Conservation (phyloP, 1,140 invertebrate genomes). For the Metopolophium dirhodum region DNA sequence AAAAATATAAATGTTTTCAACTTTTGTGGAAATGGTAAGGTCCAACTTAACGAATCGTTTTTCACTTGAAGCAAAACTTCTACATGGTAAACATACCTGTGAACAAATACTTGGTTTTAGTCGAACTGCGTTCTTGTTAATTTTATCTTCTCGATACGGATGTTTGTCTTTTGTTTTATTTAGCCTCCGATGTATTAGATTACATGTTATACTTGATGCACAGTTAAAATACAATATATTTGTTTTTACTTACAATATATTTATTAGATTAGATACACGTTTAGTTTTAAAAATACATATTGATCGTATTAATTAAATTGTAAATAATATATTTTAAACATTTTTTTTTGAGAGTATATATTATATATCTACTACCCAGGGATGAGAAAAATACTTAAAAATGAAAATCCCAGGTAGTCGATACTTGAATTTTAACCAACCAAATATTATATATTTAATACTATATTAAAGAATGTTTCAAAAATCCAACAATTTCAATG, state of each 20-base stretch:
- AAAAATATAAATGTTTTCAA: conserved; percentile 20
- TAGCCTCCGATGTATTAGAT: background rate
- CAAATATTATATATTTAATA: background rate
- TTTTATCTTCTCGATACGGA: background rate
- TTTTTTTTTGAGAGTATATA: too few relatives aligned
- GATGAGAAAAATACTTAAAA: background rate
- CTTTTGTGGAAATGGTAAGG: background rate
- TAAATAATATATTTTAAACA: too few relatives aligned
- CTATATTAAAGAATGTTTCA: background rate
- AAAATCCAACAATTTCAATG: background rate
- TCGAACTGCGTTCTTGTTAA: background rate
- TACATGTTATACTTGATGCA: background rate
- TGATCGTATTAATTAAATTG: too few relatives aligned
- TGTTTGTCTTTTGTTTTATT: conserved; percentile 27
- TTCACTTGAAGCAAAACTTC: conserved; percentile 8
- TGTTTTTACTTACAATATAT: background rate
- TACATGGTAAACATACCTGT: background rate
- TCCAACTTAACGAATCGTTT: conserved; percentile 31
- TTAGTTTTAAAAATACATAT: background rate
- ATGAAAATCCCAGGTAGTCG: background rate
- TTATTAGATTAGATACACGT: background rate
- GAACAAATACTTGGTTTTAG: background rate
- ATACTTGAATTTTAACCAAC: background rate
- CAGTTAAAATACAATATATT: background rate
- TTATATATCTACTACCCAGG: background rate